phyloP scores from a whole-genome alignment of 2,888 invertebrate species.

The Eupelmus urozonus region DNA sequence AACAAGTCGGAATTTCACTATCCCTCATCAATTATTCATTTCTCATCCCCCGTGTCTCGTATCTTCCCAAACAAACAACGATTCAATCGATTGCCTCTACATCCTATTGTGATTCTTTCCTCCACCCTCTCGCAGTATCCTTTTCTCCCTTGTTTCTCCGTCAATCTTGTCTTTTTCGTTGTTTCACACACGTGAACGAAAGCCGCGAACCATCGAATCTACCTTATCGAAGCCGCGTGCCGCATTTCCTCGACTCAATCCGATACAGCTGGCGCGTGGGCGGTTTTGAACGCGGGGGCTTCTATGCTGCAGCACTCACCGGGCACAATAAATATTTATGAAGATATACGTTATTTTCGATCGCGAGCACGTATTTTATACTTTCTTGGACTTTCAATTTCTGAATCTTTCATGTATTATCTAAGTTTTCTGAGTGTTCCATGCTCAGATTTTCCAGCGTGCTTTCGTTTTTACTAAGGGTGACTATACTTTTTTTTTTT shows the following conservation, averaged over 20 bases:
- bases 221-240: not conserved
- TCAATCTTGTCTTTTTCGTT: conserved; percentile 13
- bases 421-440: not conserved
- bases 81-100: conserved; percentile 2
- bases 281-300: too few relatives aligned
- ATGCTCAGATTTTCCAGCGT: not conserved
- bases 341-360: conserved; percentile 42
- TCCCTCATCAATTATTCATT: conserved; percentile 1
- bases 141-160: conserved; percentile 46
- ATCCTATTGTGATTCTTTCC: not conserved
- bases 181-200: not conserved
- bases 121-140: not conserved
- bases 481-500: too few relatives aligned
- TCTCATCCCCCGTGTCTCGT: not conserved
- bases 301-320: not conserved
- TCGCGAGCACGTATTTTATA: not conserved
- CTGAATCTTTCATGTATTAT: conserved; percentile 42
- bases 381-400: conserved; percentile 42
- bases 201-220: conserved; percentile 42
- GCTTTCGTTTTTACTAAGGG: too few relatives aligned
- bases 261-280: conserved; percentile 7
- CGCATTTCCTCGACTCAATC: conserved; percentile 38
- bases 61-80: not conserved
- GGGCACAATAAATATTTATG: conserved; percentile 57
- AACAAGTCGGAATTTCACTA: too few relatives aligned